A percentile compares a stretch with the other conserved stretches of the same genome.
These are phyloP conservation scores for Ophiodon elongatus DNA, from an alignment of 2,113 vertebrate genomes.

Conservation along the genomic window DNA sequence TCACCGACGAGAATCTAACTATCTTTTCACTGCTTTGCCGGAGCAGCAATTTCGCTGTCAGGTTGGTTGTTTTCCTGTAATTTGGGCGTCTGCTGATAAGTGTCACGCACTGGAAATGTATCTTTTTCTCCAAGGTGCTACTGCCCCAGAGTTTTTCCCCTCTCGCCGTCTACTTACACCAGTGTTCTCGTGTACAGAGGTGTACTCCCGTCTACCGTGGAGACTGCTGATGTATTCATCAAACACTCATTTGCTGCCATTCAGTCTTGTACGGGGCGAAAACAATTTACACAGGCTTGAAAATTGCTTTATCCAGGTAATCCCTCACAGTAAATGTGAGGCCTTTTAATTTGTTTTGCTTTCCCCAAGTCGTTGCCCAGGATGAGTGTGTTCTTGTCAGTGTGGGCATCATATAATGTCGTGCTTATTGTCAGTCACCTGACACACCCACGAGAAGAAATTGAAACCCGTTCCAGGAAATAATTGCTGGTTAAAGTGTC, in stretches of 20 bases:
- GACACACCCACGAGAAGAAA: constrained; percentile 17
- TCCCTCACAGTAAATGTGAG: constrained; percentile 56
- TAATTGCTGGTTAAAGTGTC: constrained; percentile 3
- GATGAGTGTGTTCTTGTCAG: constrained; percentile 55
- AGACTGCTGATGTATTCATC: constrained; percentile 33
- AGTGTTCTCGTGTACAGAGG: constrained; percentile 19
- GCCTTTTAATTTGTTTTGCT: constrained; percentile 63
- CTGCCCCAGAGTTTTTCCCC: neutral
- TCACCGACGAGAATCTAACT: constrained; percentile 9
- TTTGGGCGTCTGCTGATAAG: neutral
- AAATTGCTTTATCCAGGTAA: constrained; percentile 60
- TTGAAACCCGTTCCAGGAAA: constrained; percentile 22
- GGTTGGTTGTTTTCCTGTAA: constrained; percentile 23
- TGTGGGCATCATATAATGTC: constrained; percentile 21
- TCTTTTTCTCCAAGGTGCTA: neutral
- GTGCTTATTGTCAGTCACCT: constrained; percentile 51
- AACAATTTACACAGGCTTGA: constrained; percentile 58
- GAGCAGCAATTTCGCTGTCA: constrained; percentile 37
- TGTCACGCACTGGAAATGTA: neutral
- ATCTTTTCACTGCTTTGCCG: neutral
- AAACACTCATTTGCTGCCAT: constrained; percentile 54
- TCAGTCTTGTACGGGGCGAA: constrained; percentile 53
- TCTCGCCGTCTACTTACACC: constrained; percentile 5
- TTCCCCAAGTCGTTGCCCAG: constrained; percentile 34
- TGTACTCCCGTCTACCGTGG: constrained; percentile 4